A percentile compares a stretch with the other conserved stretches of the same genome.
Evolutionary conservation across 2,113 vertebrate genomes (phyloP).

Genomic region (Isurus oxyrinchus): DNA sequence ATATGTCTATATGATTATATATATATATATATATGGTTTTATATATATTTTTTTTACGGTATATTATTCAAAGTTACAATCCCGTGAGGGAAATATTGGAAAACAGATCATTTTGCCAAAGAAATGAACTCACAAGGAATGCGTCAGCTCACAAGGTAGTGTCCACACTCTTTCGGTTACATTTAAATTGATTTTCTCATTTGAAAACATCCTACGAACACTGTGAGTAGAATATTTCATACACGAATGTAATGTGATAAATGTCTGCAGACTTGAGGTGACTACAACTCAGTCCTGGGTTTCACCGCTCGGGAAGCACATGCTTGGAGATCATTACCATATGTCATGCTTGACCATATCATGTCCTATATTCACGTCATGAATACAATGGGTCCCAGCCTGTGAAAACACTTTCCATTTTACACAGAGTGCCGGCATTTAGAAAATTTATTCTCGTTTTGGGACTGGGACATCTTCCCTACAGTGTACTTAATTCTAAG

Average conservation of each 20-base stretch:
- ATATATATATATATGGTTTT: no score
- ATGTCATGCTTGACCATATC: background rate
- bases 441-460: background rate
- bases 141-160: no score
- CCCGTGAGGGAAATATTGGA: background rate
- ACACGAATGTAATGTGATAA: background rate
- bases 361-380: background rate
- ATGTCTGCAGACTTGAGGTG: background rate
- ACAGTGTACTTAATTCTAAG: background rate
- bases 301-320: background rate
- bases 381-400: background rate
- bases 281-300: background rate
- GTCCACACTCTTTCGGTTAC: background rate
- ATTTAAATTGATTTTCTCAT: constrained; percentile 14
- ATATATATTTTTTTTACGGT: no score
- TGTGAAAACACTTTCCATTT: background rate
- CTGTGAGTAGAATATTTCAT: background rate
- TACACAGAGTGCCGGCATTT: background rate
- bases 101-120: background rate
- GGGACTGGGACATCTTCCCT: background rate
- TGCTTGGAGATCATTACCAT: background rate
- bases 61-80: background rate
- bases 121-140: background rate
- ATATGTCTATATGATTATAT: no score
- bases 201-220: background rate